Conservation (phyloP, 2,888 invertebrate species). For the Anagyrus pseudococci region DNA sequence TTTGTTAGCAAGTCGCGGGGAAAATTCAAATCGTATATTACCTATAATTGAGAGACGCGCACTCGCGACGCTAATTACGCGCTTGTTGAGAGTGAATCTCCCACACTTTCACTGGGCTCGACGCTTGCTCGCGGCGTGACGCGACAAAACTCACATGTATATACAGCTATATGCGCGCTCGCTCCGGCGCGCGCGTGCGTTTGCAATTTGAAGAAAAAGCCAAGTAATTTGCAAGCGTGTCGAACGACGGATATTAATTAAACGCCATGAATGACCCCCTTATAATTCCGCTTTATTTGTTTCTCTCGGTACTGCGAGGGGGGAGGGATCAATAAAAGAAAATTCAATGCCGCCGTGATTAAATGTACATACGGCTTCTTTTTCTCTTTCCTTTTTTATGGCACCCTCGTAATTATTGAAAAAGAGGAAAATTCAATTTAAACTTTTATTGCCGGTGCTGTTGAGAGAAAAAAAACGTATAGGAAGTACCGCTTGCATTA, state of each 20-base stretch:
- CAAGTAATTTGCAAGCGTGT: conserved; percentile 14
- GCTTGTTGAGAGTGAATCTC: conserved; percentile 38
- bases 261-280: background rate
- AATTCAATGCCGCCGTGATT: no score
- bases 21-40: conserved; percentile 35
- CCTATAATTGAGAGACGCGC: conserved; percentile 31
- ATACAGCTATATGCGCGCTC: background rate
- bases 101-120: conserved; percentile 40
- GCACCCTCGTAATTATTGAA: background rate
- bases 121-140: conserved; percentile 14
- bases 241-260: conserved; percentile 20
- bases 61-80: conserved; percentile 35
- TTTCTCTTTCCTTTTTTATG: background rate
- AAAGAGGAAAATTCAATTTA: background rate
- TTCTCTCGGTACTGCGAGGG: background rate
- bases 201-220: conserved; percentile 20
- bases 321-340: no score
- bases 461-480: background rate
- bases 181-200: background rate
- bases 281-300: background rate
- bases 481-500: background rate
- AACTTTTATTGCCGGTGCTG: background rate
- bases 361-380: background rate
- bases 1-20: conserved; percentile 11
- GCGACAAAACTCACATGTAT: conserved; percentile 17